A percentile compares a stretch with the other conserved stretches of the same genome.
Evolutionary conservation across 1,140 invertebrate genomes (phyloP).

Genomic region (Diachasmimorpha longicaudata): DNA sequence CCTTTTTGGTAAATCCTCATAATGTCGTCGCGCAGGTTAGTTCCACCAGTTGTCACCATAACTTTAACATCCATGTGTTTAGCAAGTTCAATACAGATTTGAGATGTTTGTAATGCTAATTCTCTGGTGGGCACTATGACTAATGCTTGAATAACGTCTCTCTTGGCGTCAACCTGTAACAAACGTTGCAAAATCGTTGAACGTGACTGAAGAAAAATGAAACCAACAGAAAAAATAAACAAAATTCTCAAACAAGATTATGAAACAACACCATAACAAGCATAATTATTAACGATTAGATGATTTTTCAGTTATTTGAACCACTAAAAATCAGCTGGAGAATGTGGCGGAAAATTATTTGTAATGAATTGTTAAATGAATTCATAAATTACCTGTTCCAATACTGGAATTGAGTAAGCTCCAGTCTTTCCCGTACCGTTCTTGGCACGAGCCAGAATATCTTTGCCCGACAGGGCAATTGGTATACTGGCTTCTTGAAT

Average conservation of each 20-base stretch:
- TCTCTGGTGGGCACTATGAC: slow-evolving; percentile 99
- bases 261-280: too few relatives aligned
- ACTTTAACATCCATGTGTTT: slow-evolving; percentile 96
- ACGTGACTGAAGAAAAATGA: neutral
- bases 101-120: slow-evolving; percentile 98
- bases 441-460: slow-evolving; percentile 97
- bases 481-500: slow-evolving; percentile 99
- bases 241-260: too few relatives aligned
- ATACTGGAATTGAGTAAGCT: slow-evolving; percentile 97
- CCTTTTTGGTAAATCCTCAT: slow-evolving; percentile 99
- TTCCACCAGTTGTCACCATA: slow-evolving; percentile 99
- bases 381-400: slow-evolving; percentile 73
- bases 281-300: too few relatives aligned
- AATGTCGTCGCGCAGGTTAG: slow-evolving; percentile 98
- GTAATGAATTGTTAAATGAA: too few relatives aligned
- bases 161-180: slow-evolving; percentile 82
- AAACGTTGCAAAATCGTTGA: slow-evolving; percentile 5
- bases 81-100: slow-evolving; percentile 98
- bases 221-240: too few relatives aligned
- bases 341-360: too few relatives aligned
- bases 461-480: slow-evolving; percentile 95
- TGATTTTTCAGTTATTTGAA: too few relatives aligned
- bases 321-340: too few relatives aligned
- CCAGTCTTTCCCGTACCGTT: slow-evolving; percentile 99
- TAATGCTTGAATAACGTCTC: slow-evolving; percentile 94